Evolutionary conservation across 2,113 vertebrate species (phyloP), one percentile per base, ranked within the genome.

Genomic region (Pseudonaja textilis): DNA sequence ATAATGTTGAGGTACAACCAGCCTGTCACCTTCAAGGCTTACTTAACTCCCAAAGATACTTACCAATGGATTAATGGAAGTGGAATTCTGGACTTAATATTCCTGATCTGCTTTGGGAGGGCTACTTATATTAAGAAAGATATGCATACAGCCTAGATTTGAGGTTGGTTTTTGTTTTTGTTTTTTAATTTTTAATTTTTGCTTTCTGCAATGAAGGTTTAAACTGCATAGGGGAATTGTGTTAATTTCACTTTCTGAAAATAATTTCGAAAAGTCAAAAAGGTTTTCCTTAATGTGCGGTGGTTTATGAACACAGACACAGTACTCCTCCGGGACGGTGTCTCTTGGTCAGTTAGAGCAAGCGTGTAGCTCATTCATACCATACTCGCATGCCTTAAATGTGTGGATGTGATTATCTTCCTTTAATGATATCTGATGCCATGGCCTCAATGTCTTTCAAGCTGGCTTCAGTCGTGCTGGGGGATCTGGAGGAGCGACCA

Each of bases 371-470:
- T 96, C 59, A 97, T 97, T 97, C 95, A 50, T 96, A 2, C 26
- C 12, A 2, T 34, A 92, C 95, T 96, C 95, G 94, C 94, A 91
- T 97, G 95, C 96, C 95, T 97, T 97, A 97, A 96, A 96, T 98
- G 97, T 98, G 96, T 95, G 92, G 92, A 74, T 95, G 87, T 85
- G 92, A 34, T 97, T 93, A 97, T 97, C 89, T 96, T 85, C 95
- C 93, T 95, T 96, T 96, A 96, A 97, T 89, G 93, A 96, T 97
- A 97, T 98, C 98, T 98, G 98, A 98, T 98, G 98, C 98, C 97
- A 98, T 99, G 98, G 98, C 98, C 98, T 98, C 98, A 98, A 96
- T 99, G 98, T 99, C 98, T 99, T 99, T 99, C 98, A 99, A 99
- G 98, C 98, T 99, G 98, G 97, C 98, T 98, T 98, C 97, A 97